Evolutionary conservation across 2,888 invertebrate genomes (phyloP).

Genomic region (Parasteatoda lunata): DNA sequence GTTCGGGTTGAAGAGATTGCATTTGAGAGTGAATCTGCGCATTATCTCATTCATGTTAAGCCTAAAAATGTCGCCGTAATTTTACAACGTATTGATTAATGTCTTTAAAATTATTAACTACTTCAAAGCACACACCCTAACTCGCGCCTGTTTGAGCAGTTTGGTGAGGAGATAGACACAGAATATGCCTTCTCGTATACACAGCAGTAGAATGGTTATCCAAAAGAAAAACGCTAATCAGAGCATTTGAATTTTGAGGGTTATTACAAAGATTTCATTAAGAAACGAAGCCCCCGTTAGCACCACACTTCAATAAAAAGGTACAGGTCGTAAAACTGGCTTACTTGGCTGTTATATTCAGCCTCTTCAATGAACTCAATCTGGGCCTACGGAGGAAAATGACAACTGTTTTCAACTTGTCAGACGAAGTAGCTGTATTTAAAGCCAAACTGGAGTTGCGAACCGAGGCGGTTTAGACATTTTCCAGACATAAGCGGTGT

Average conservation of each 20-base stretch:
- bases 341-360: conserved; percentile 17
- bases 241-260: conserved; percentile 22
- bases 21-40: conserved; percentile 23
- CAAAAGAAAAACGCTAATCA: conserved; percentile 12
- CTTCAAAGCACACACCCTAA: background rate
- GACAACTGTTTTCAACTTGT: conserved; percentile 15
- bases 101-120: conserved; percentile 18
- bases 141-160: conserved; percentile 16
- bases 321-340: conserved; percentile 7
- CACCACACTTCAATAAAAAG: conserved; percentile 17
- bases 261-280: conserved; percentile 10
- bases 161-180: conserved; percentile 12
- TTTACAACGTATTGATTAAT: conserved; percentile 18
- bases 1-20: conserved; percentile 27
- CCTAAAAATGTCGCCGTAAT: conserved; percentile 31
- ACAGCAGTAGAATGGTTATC: conserved; percentile 21
- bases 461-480: conserved; percentile 29
- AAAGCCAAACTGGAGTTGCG: conserved; percentile 4
- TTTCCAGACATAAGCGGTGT: conserved; percentile 47
- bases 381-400: conserved; percentile 4
- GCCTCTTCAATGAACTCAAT: background rate
- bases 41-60: conserved; percentile 22
- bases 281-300: background rate
- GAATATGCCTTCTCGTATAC: background rate
- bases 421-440: conserved; percentile 15